Base-by-base conservation (phyloP, 2,888 invertebrate genomes). In the Meteorus cinctellus region DNA sequence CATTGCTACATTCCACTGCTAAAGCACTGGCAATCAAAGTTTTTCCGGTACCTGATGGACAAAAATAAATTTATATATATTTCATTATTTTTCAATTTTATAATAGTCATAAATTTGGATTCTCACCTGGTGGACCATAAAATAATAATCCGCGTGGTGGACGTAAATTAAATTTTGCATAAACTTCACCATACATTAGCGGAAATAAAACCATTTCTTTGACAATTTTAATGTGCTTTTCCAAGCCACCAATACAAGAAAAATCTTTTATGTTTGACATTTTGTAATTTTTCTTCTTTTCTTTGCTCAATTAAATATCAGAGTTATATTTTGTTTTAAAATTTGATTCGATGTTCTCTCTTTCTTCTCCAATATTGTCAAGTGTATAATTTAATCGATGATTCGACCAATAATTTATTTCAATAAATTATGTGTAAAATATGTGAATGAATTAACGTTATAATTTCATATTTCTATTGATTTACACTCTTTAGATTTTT, bases 151-250 rank as follows among this genome's bases (percentile, higher is more conserved):
- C 97, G 83, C 95, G 93, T 0, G 97, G 97, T 2, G 97, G 96
- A 72, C 94, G 92, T 2, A 97, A 94, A 83, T 95, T 94, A 89
- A 96, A 97, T 85, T 94, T 94, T 75, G 93, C 92, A 88, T 97
- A 97, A 45, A 97, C 91, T 81, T 97, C 96, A 0, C 96, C 96
- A 87, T 97, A 97, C 91, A 97, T 93, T 81, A 97, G 92, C 0
- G 97, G 97, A 84, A 97, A 95, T 16, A 97, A 91, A 3, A 97
- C 95, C 94, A 97, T 96, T 89, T 97, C 97, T 83, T 97, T 94
- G 27, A 97, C 92, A 83, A 96, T 94, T 85, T 94, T 93, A 77
- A 97, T 94, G 86, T 97, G 96, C 71, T 94, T 93, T 82, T 95
- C 94, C 82, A 97, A 90, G 10, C 97, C 97, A 31, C 97, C 97